Evolutionary conservation across 2,113 vertebrate genomes (phyloP).

Genomic region (Leptocoma aspasia): DNA sequence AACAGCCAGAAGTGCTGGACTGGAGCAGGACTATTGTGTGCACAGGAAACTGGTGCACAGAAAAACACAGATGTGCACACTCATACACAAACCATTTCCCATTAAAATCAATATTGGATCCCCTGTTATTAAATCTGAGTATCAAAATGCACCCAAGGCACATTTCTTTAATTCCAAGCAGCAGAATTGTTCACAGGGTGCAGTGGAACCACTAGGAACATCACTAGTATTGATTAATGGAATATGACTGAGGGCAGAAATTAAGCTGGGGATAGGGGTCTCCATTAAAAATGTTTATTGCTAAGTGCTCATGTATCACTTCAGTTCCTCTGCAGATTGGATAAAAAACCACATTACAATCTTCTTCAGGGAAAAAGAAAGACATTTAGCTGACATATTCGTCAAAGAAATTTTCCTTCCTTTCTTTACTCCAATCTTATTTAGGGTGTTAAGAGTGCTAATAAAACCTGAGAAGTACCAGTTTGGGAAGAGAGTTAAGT

Average conservation of each 20-base stretch:
- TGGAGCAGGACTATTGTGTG: not conserved
- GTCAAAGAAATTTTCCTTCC: conserved; percentile 17
- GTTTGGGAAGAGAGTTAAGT: conserved; percentile 44
- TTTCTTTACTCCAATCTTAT: conserved; percentile 38
- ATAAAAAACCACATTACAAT: not conserved
- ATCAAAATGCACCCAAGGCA: conserved; percentile 41
- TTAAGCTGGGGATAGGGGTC: conserved; percentile 62
- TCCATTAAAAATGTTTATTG: conserved; percentile 67
- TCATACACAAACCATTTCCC: not conserved
- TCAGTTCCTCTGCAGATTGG: not conserved
- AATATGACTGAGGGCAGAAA: conserved; percentile 47
- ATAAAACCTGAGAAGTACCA: conserved; percentile 55
- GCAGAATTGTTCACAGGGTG: conserved; percentile 23
- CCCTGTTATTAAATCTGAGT: conserved; percentile 43
- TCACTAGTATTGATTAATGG: conserved; percentile 52
- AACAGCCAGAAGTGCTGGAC: not conserved
- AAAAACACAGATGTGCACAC: not conserved
- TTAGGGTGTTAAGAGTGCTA: conserved; percentile 40
- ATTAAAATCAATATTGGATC: conserved; percentile 50
- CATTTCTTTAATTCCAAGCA: conserved; percentile 33
- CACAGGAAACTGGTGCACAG: not conserved
- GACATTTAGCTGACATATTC: conserved; percentile 1
- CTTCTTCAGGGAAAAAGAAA: conserved; percentile 43
- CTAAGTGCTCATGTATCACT: conserved; percentile 47
- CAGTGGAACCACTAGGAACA: not conserved